These are phyloP conservation scores for Drosophila parvula DNA, from an alignment of 1,140 invertebrate genomes.

Conservation along the genomic window DNA sequence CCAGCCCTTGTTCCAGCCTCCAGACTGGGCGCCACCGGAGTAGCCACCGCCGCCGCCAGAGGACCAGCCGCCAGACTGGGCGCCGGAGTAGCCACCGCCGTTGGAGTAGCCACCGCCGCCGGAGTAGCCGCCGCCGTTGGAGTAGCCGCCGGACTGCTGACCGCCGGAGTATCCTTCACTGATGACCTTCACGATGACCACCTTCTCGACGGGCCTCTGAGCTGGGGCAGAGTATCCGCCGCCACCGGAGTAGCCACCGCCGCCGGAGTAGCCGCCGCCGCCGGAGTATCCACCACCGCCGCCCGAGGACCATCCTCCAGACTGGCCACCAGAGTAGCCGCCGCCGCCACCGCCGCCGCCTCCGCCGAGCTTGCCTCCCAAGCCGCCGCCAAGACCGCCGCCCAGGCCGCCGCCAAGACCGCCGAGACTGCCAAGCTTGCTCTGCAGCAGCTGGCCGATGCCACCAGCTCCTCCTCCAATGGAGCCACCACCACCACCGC, in stretches of 20 bases:
- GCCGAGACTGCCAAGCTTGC: conserved; percentile 59
- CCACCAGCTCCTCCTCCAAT: conserved; percentile 52
- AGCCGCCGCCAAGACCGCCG: conserved; percentile 36
- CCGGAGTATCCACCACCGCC: conserved; percentile 27
- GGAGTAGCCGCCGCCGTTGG: conserved; percentile 40
- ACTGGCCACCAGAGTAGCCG: conserved; percentile 36
- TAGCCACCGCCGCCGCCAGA: conserved; percentile 44
- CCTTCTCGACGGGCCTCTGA: conserved; percentile 53
- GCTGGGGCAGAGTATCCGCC: conserved; percentile 38
- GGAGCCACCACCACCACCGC: conserved; percentile 57
- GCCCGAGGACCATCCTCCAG: conserved; percentile 43
- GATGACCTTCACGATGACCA: conserved; percentile 66
- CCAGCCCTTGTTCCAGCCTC: conserved; percentile 75
- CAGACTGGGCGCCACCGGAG: conserved; percentile 39
- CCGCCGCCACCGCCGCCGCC: conserved; percentile 24
- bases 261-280: conserved; percentile 40
- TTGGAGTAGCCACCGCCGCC: conserved; percentile 41
- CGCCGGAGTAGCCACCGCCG: conserved; percentile 45
- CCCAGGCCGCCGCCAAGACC: conserved; percentile 30
- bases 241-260: conserved; percentile 49
- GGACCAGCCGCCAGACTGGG: conserved; percentile 46
- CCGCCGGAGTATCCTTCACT: conserved; percentile 45
- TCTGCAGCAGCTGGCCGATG: conserved; percentile 61
- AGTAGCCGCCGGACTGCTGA: conserved; percentile 24
- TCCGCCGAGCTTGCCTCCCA: conserved; percentile 38